Percentiles rank a stretch among this genome's conserved stretches.
Conservation (phyloP, 2,888 invertebrate genomes). For the Microctonus aethiopoides region DNA sequence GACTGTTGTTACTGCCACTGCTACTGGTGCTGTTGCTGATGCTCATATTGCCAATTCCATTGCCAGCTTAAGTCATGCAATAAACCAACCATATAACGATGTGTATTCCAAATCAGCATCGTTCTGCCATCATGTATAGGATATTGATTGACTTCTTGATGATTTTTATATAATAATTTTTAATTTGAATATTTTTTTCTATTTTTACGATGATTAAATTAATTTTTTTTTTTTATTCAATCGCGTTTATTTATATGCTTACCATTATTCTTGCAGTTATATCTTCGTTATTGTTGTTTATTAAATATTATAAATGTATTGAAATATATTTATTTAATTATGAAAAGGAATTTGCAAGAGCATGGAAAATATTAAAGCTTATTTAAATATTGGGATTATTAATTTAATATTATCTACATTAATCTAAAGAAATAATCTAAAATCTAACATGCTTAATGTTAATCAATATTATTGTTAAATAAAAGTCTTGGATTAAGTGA, state of each 20-base stretch:
- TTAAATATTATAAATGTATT: background rate
- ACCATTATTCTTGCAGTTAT: background rate
- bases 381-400: background rate
- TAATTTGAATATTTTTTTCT: background rate
- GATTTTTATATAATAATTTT: background rate
- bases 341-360: background rate
- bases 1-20: slow-evolving; percentile 62
- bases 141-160: background rate
- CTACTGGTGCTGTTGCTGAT: slow-evolving; percentile 52
- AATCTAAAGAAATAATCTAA: background rate
- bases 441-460: background rate
- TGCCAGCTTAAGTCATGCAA: slow-evolving; percentile 64
- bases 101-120: slow-evolving; percentile 14
- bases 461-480: background rate
- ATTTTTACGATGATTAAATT: background rate
- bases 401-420: too few species aligned
- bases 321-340: background rate
- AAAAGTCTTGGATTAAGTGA: background rate
- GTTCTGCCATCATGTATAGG: slow-evolving; percentile 2
- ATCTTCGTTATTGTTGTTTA: background rate
- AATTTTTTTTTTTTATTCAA: too few species aligned
- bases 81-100: slow-evolving; percentile 56
- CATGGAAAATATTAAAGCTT: background rate
- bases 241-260: too few species aligned
- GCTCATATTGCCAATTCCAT: slow-evolving; percentile 53